Base-by-base conservation (phyloP, 2,888 invertebrate genomes). In the Synergus laeviventris region DNA sequence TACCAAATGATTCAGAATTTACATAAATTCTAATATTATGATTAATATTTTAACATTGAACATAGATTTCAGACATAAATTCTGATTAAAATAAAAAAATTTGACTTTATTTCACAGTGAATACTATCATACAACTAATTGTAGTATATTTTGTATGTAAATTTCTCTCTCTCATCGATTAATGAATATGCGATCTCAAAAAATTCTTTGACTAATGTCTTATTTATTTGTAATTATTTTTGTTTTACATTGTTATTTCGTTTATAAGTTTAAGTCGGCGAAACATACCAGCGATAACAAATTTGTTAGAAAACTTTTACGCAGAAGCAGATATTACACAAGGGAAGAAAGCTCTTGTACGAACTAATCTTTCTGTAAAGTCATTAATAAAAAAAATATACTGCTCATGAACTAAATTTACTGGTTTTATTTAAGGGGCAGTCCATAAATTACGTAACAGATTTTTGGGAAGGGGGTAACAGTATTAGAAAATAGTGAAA, bases 281-380 rank as follows among this genome's bases (percentile, higher is more conserved):
- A n/a, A 31, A 16, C n/a, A 36, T 49, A n/a, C 24, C 14, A 24
- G 24, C 24, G 16, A 31, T 42, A 16, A 64, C 11, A 70, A 70
- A 31, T 49, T 31, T 70, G 70, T 70, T 49, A 24, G 4, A 24
- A 60, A 14, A 24, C 7, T 45, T 70, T 1, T 70, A n/a, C 49
- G 16, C 31, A 70, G 24, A 31, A 70, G 31, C 21, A 38, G 11
- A 64, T 18, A 21, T 64, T 70, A 49, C 45, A 49, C 49, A 49
- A 24, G 49, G 70, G 49, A 70, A 49, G 70, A 70, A 70, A 70
- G 70, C 45, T 70, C 49, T 31, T 49, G 45, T 39, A 18, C n/a
- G 38, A 38, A 31, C 18, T 38, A 18, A 38, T 62, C n/a, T 62
- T 38, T 38, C 38, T 61, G 66, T 24, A 66, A 11, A 11, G n/a